Base-by-base conservation (phyloP, 2,888 invertebrate species). In the Epinotia brunnichana region DNA sequence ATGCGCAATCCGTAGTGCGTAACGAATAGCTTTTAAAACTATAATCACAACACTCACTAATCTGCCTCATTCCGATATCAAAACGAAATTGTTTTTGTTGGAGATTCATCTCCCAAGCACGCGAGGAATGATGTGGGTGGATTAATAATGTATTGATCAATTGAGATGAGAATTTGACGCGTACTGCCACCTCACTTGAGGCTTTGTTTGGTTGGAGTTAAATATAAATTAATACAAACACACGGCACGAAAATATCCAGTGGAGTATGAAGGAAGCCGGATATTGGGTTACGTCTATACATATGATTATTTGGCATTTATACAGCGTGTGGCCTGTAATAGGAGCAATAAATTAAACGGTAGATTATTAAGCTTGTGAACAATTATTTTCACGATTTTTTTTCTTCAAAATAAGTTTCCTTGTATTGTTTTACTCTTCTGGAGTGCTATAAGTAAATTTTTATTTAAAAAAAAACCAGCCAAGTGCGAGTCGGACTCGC, bases 101-200 rank as follows among this genome's bases (percentile, higher is more conserved):
- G 15, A 56, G 35, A 63, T 57, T 66, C 66, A 71, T 71, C 53
- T 35, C 29, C 15, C 10, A 60, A 60, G 29, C 60, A 71, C 41
- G 53, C 15, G 19, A 44, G 60, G 48, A 41, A 66, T 60, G 71
- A 19, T 54, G 53, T 71, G 53, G 15, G 44, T 60, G 60, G 44
- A 70, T 70, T 19, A 63, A 70, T 62, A 66, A 51, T 41, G 29
- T 39, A 53, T 70, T 54, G 41, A 54, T 60, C 21, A 51, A 59
- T 44, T 51, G 51, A 21, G 53, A 59, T 69, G 41, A 61, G 35
- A 39, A 70, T 64, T 48, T 39, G 24, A 41, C 60, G 71, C 71
- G 66, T 29, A 60, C 70, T 10, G 15, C 2, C 60, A 48, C 39
- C 57, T 56, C 17, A n/a, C 48, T 48, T 57, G 41, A 39, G 19